phyloP scores from a whole-genome alignment of 2,797 vertebrate species.

The Halcyon leucocephala region DNA sequence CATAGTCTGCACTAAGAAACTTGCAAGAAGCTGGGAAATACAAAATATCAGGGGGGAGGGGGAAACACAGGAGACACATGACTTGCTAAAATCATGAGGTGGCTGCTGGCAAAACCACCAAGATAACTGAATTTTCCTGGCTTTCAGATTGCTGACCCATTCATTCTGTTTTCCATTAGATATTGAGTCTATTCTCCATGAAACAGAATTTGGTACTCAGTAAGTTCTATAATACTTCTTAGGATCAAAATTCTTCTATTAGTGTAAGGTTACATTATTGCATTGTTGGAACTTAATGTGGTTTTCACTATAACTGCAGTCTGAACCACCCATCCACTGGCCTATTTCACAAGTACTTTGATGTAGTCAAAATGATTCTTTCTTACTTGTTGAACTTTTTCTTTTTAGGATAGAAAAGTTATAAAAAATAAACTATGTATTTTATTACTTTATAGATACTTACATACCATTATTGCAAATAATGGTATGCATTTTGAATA shows the following conservation, averaged over 20 bases:
- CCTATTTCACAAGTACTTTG: not conserved
- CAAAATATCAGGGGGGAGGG: not conserved
- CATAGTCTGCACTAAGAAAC: not conserved
- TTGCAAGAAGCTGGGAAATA: not conserved
- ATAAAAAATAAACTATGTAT: not conserved
- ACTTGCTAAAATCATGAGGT: not conserved
- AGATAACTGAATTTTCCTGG: not conserved
- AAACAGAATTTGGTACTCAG: not conserved
- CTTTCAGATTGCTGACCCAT: not conserved
- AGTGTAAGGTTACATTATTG: not conserved
- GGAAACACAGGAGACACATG: not conserved
- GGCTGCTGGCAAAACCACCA: not conserved
- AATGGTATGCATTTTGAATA: constrained; percentile 32
- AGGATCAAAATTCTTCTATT: not conserved
- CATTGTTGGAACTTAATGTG: not conserved
- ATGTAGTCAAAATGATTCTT: not conserved
- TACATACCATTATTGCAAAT: not conserved
- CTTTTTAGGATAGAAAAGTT: not conserved
- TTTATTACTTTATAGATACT: not conserved
- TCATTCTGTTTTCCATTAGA: not conserved
- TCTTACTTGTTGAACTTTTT: not conserved
- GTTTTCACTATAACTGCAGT: not conserved
- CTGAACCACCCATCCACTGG: not conserved
- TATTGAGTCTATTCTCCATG: not conserved
- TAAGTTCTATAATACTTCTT: not conserved